Conservation (phyloP, 2,113 vertebrate species). For the Anolis sagrei region DNA sequence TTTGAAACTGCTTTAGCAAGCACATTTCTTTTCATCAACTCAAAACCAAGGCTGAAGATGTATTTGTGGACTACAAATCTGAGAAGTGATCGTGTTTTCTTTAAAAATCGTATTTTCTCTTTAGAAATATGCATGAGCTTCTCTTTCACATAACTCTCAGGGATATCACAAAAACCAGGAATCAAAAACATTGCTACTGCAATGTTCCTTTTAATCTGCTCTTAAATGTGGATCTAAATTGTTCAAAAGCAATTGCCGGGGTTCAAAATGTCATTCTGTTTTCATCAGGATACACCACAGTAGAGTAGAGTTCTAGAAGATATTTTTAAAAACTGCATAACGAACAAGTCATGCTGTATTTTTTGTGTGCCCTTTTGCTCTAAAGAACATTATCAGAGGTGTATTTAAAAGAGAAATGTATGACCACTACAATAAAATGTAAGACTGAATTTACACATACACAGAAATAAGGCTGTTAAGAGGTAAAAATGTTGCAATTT, state of each 20-base stretch:
- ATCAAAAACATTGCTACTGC: not conserved
- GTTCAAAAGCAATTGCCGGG: not conserved
- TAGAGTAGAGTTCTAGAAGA: not conserved
- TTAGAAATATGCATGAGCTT: not conserved
- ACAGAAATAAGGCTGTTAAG: not conserved
- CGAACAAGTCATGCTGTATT: not conserved
- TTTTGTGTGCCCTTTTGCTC: not conserved
- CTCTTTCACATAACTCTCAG: not conserved
- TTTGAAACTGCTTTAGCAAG: not conserved
- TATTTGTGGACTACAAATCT: not conserved
- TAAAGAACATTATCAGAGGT: not conserved
- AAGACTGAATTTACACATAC: not conserved
- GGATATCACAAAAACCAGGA: conserved; percentile 2
- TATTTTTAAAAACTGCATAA: not conserved
- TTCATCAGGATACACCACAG: not conserved
- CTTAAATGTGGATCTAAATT: not conserved
- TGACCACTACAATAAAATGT: not conserved
- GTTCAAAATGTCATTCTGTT: not conserved
- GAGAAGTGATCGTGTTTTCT: not conserved
- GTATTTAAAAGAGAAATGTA: not conserved
- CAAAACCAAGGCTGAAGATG: not conserved
- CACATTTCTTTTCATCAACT: conserved; percentile 15
- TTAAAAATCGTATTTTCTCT: not conserved
- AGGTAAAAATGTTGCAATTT: not conserved
- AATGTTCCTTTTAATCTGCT: not conserved